These are phyloP conservation scores for Caenorhabditis remanei DNA, from an alignment of 1,140 invertebrate species.

Conservation along the genomic window DNA sequence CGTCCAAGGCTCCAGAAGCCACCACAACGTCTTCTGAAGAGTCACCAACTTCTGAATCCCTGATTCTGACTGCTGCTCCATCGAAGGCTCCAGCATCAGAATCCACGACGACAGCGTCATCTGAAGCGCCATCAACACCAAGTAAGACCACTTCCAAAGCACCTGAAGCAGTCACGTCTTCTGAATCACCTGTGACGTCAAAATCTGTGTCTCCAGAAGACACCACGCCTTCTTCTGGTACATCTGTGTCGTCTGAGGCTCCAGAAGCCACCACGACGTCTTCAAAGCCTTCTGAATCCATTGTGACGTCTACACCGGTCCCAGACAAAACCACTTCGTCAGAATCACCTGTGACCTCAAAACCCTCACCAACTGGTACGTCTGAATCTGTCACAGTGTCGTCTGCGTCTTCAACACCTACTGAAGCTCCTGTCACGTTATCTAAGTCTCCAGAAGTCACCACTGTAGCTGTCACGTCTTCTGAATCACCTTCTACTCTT, in stretches of 20 bases:
- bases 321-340: too few species aligned
- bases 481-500: not conserved
- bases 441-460: not conserved
- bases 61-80: not conserved
- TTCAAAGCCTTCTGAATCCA: not conserved
- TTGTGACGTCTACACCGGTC: not conserved
- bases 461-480: too few species aligned
- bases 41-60: not conserved
- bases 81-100: not conserved
- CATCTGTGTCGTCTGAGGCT: not conserved
- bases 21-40: not conserved
- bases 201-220: too few species aligned
- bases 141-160: not conserved
- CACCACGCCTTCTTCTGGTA: too few species aligned
- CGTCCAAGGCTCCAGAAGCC: conserved; percentile 55
- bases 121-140: not conserved
- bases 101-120: not conserved
- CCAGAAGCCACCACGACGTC: too few species aligned
- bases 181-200: not conserved
- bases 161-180: not conserved
- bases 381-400: not conserved
- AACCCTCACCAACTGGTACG: conserved; percentile 1
- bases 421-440: not conserved
- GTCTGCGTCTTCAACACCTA: conserved; percentile 1
- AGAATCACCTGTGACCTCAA: not conserved